Conservation (phyloP, 2,797 vertebrate genomes). For the Channa striata region DNA sequence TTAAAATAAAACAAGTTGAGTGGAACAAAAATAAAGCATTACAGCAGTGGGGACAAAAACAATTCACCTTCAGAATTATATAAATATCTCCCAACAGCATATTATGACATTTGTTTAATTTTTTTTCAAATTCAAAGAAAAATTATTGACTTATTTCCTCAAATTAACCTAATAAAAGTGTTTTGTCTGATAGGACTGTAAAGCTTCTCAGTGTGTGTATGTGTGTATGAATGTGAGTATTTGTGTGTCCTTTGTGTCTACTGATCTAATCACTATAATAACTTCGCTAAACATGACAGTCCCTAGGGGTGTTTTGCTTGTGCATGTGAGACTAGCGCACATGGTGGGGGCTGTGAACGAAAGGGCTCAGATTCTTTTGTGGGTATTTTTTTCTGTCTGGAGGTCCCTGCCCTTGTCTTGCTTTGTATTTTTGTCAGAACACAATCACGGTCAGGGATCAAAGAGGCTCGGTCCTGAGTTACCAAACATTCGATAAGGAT, state of each 20-base stretch:
- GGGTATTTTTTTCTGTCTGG: constrained; percentile 13
- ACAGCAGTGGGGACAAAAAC: constrained; percentile 5
- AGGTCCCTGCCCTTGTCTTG: constrained; percentile 7
- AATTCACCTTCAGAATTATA: background rate
- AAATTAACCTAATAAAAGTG: constrained; percentile 2
- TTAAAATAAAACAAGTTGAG: constrained; percentile 18
- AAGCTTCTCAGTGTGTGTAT: background rate
- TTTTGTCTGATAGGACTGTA: constrained; percentile 13
- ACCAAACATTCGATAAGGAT: constrained; percentile 65
- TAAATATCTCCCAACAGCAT: background rate
- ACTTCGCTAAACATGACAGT: constrained; percentile 49
- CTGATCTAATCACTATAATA: constrained; percentile 54
- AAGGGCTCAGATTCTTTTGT: background rate
- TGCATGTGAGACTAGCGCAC: constrained; percentile 19
- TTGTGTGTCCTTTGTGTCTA: constrained; percentile 24
- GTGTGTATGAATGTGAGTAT: background rate
- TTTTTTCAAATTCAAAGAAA: no score
- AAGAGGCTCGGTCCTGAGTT: constrained; percentile 46
- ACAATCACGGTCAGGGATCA: constrained; percentile 41
- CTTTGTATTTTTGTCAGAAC: constrained; percentile 16
- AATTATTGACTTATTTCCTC: background rate
- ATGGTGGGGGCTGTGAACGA: background rate
- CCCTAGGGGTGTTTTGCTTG: constrained; percentile 41
- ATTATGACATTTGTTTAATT: constrained; percentile 4
- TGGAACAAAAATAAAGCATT: constrained; percentile 6